Conservation (phyloP, 2,113 vertebrate genomes). For the Rhegmatorhina hoffmannsi region DNA sequence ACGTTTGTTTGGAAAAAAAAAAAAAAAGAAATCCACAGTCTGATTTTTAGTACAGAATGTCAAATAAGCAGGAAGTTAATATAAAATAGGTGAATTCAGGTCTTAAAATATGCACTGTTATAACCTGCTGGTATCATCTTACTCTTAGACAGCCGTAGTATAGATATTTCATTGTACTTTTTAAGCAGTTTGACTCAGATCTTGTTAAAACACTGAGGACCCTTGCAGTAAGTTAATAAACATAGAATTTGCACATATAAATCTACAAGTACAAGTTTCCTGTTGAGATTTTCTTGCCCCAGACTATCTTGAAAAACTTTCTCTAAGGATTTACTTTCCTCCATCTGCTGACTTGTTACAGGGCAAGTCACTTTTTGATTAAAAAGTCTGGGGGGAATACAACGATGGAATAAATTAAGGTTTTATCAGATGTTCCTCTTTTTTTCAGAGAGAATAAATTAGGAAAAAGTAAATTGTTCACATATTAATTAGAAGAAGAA, state of each 20-base stretch:
- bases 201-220: background rate
- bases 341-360: background rate
- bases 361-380: background rate
- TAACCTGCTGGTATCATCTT: background rate
- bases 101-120: background rate
- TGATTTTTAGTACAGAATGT: background rate
- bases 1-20: background rate
- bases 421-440: conserved; percentile 35
- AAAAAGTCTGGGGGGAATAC: background rate
- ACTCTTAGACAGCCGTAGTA: background rate
- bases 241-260: background rate
- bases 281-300: background rate
- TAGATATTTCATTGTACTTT: background rate
- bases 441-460: background rate
- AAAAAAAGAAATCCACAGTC: background rate
- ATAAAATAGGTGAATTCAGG: background rate
- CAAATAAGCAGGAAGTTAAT: background rate
- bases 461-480: background rate
- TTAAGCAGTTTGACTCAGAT: background rate
- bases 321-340: background rate
- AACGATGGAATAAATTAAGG: background rate
- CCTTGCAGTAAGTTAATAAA: background rate
- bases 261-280: background rate
- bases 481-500: conserved; percentile 34
- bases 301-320: background rate